Base-by-base conservation (phyloP, 2,888 invertebrate species). In the Hydriomena furcata region DNA sequence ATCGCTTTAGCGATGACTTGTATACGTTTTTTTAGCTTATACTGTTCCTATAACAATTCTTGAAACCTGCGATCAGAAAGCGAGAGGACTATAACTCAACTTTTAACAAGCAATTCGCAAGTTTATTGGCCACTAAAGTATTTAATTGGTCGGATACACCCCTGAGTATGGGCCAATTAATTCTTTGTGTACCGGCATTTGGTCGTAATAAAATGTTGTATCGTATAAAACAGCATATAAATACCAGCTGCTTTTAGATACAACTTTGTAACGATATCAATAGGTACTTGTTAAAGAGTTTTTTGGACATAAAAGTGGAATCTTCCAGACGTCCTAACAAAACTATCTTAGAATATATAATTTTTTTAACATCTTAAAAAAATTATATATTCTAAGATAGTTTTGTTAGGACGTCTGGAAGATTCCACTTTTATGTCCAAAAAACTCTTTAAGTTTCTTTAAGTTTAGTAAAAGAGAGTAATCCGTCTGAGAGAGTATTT, bases 111-210 rank as follows among this genome's bases (percentile, higher is more conserved):
- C 79, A 61, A 77, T 82, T 74, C 61, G 62, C 68, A 42, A 58
- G 61, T 80, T 83, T 77, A 83, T 67, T 68, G 69, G 65, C 46
- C 64, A 62, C 61, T 83, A 71, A 82, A 82, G 63, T 68, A 69
- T 79, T 79, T 83, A 79, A 82, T 81, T 82, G 75, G 73, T 52
- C 64, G 66, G 63, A 63, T 79, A 79, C 64, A 69, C 67, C 67
- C 61, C 61, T 61, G 64, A 62, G 68, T 73, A 73, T 68, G 60
- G 67, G 68, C 64, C 66, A 75, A 76, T 77, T 75, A 77, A 71
- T 73, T 61, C 66, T 67, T 66, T 69, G 64, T 63, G 61, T 64
- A 58, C 53, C 30, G 54, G 54, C 62, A 59, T 70, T 66, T 50
- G 46, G 44, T 51, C 49, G 61, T 60, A 59, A 63, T 73, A 67